Evolutionary conservation across 2,797 vertebrate genomes (phyloP).

Genomic region (Crocodylus rhombifer): DNA sequence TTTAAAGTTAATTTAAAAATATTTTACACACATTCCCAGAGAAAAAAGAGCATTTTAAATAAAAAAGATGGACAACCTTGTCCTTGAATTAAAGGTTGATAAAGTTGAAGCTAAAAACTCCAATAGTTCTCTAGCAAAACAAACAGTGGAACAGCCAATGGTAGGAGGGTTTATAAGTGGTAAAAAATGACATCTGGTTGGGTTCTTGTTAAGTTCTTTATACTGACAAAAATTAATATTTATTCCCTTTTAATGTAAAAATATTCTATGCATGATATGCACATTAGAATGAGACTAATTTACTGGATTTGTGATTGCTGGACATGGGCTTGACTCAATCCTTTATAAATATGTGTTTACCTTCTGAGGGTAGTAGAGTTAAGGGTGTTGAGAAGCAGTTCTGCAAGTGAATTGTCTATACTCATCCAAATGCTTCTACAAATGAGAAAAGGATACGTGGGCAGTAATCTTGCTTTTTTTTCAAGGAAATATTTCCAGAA

Average conservation of each 20-base stretch:
- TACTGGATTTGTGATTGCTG: background rate
- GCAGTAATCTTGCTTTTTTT: background rate
- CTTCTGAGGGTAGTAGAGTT: background rate
- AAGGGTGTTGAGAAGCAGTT: background rate
- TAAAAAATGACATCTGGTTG: background rate
- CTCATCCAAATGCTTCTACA: background rate
- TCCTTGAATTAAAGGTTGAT: background rate
- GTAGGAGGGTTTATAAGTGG: background rate
- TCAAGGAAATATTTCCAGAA: conserved; percentile 5
- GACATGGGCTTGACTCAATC: background rate
- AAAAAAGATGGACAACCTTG: background rate
- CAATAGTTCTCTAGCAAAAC: background rate
- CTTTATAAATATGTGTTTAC: background rate
- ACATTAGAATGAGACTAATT: background rate
- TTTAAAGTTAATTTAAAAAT: conserved; percentile 19
- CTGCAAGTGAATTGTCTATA: background rate
- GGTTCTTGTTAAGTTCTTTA: background rate
- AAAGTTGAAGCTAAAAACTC: background rate
- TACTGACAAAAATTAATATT: background rate
- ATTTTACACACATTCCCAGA: background rate
- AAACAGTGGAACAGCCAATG: background rate
- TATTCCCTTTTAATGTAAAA: background rate
- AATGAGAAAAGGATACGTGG: background rate
- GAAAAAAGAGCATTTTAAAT: background rate
- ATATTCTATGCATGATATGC: background rate